Evolutionary conservation across 2,888 invertebrate genomes (phyloP).

Genomic region (Argynnis bischoffii): DNA sequence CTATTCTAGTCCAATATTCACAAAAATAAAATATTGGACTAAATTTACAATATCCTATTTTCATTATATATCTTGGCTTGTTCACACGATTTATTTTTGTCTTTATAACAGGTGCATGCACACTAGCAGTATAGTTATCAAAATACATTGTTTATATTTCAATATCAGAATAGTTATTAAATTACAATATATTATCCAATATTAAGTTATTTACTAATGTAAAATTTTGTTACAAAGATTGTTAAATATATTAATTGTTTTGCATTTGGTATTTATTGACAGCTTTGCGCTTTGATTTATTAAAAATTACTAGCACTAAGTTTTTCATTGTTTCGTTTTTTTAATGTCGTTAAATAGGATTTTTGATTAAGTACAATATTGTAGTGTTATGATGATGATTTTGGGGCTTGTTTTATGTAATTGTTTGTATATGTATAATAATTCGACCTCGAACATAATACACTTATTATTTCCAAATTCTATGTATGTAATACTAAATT

Average conservation of each 20-base stretch:
- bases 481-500: constrained; percentile 20
- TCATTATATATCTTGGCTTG: constrained; percentile 12
- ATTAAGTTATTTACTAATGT: no score
- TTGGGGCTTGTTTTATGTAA: constrained; percentile 1
- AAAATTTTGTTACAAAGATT: no score
- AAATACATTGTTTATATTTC: neutral
- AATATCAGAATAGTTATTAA: no score
- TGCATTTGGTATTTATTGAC: no score
- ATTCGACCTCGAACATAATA: neutral
- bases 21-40: constrained; percentile 4
- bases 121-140: neutral
- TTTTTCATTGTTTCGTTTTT: no score
- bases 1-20: neutral
- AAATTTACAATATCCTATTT: constrained; percentile 4
- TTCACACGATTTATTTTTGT: constrained; percentile 10
- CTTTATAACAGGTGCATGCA: constrained; percentile 12
- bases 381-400: neutral
- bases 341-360: no score
- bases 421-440: neutral
- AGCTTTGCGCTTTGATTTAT: no score
- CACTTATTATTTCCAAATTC: constrained; percentile 18
- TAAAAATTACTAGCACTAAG: no score
- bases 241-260: no score
- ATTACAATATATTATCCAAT: no score
- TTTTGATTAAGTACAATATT: no score